These are phyloP conservation scores for Callocephalon fimbriatum DNA, from an alignment of 2,113 vertebrate genomes.

Conservation along the genomic window DNA sequence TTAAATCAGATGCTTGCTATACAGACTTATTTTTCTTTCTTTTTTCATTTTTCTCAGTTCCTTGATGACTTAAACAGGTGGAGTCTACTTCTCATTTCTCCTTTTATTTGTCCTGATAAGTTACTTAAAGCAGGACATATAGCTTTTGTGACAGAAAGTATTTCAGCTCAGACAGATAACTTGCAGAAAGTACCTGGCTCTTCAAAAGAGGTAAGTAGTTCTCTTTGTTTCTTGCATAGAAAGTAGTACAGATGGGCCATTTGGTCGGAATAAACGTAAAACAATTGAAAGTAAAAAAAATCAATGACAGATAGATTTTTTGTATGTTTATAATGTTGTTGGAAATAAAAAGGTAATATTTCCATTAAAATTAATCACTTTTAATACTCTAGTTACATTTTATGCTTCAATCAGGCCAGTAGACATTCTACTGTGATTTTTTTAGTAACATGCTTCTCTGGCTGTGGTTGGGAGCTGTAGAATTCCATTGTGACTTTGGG, in stretches of 20 bases:
- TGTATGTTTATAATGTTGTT: not conserved
- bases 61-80: slow-evolving; percentile 90
- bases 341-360: not conserved
- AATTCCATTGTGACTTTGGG: not conserved
- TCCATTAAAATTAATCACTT: not conserved
- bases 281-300: not conserved
- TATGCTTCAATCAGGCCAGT: not conserved
- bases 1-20: not conserved
- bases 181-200: slow-evolving; percentile 22
- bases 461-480: not conserved
- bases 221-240: not conserved
- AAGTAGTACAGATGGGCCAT: not conserved
- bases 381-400: not conserved
- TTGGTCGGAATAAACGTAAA: not conserved
- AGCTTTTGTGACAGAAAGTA: slow-evolving; percentile 90
- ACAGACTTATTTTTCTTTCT: not conserved
- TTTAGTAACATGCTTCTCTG: not conserved
- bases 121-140: slow-evolving; percentile 79
- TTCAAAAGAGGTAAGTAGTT: slow-evolving; percentile 80
- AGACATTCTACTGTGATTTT: not conserved
- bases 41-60: slow-evolving; percentile 69
- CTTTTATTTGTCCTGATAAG: slow-evolving; percentile 54
- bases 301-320: not conserved
- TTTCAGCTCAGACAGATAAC: slow-evolving; percentile 62
- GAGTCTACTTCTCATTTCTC: slow-evolving; percentile 81